phyloP scores from a whole-genome alignment of 2,888 invertebrate species.

The Proisotoma minuta region DNA sequence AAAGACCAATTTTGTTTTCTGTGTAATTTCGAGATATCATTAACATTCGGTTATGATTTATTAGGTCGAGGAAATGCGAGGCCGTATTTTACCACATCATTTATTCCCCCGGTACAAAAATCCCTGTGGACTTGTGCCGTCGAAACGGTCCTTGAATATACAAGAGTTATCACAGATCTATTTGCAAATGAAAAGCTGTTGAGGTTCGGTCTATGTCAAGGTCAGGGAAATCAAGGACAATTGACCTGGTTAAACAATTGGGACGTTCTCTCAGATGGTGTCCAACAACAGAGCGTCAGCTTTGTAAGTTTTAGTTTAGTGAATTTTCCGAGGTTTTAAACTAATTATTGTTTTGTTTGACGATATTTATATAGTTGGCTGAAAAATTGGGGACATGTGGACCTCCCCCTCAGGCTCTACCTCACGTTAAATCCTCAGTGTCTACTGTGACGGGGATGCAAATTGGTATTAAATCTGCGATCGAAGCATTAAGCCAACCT shows the following conservation, averaged over 20 bases:
- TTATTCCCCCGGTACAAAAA: constrained; percentile 76
- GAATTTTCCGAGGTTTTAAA: constrained; percentile 18
- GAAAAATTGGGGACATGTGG: constrained; percentile 79
- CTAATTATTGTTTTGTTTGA: constrained; percentile 5
- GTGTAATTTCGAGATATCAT: neutral
- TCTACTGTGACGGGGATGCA: constrained; percentile 66
- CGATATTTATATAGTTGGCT: constrained; percentile 60
- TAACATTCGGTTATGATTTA: neutral
- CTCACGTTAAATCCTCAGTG: constrained; percentile 8
- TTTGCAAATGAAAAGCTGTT: constrained; percentile 84
- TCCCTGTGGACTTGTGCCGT: constrained; percentile 94
- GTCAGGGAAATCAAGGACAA: constrained; percentile 59
- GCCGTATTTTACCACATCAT: constrained; percentile 19
- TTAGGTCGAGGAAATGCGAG: neutral
- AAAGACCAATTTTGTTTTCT: neutral
- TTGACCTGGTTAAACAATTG: constrained; percentile 81
- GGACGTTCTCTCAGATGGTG: constrained; percentile 54
- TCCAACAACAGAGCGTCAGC: constrained; percentile 72
- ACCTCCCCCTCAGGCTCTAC: constrained; percentile 51
- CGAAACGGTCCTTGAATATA: constrained; percentile 92
- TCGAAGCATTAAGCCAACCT: constrained; percentile 72
- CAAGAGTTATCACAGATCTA: constrained; percentile 94
- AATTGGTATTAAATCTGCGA: constrained; percentile 78
- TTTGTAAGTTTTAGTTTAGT: constrained; percentile 61
- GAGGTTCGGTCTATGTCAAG: constrained; percentile 70